Conservation (phyloP, 2,797 vertebrate genomes). For the Malacoraja senta region DNA sequence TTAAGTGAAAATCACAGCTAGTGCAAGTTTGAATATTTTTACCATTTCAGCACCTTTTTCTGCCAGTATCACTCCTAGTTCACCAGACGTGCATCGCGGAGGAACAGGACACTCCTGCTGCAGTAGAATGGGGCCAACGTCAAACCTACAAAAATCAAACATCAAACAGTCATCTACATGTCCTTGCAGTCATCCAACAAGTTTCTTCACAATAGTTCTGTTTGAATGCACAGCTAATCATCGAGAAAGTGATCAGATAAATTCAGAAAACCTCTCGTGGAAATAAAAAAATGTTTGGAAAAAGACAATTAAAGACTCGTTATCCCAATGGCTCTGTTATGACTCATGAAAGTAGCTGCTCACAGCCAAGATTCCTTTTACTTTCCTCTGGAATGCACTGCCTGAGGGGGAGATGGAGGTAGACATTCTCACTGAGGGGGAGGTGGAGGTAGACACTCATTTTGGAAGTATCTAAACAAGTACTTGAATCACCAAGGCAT, state of each 20-base stretch:
- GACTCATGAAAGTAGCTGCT: not conserved
- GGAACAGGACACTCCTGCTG: slow-evolving; percentile 71
- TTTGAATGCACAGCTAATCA: not conserved
- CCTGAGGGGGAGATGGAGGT: too few relatives aligned
- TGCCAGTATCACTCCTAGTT: slow-evolving; percentile 68
- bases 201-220: not conserved
- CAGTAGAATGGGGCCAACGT: slow-evolving; percentile 80
- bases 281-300: not conserved
- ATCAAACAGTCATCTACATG: not conserved
- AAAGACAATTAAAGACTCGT: not conserved
- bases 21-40: slow-evolving; percentile 38
- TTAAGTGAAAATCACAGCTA: too few relatives aligned
- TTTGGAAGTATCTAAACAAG: too few relatives aligned
- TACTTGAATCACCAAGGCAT: too few relatives aligned
- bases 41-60: slow-evolving; percentile 74
- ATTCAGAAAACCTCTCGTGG: too few relatives aligned
- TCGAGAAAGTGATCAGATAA: too few relatives aligned
- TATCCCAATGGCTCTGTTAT: too few relatives aligned
- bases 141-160: slow-evolving; percentile 66
- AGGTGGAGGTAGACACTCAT: too few relatives aligned
- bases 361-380: not conserved
- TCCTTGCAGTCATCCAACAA: not conserved
- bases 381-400: too few relatives aligned
- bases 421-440: too few relatives aligned
- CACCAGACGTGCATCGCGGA: slow-evolving; percentile 63